Evolutionary conservation across 1,140 invertebrate species (phyloP).

Genomic region (Microplitis demolitor): DNA sequence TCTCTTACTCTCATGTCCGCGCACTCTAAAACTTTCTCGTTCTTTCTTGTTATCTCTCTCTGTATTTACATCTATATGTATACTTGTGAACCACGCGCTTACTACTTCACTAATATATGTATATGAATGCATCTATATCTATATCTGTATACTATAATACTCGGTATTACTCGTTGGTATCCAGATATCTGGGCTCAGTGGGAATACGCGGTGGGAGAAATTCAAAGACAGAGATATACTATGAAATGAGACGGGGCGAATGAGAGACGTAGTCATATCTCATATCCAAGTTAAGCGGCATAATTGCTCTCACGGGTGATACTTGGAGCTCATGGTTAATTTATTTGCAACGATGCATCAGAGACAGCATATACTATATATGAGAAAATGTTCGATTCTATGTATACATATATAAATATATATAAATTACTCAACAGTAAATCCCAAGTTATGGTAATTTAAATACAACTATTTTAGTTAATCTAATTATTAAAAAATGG

Average conservation of each 20-base stretch:
- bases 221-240: constrained; percentile 8
- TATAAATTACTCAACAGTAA: neutral
- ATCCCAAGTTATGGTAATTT: neutral
- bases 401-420: neutral
- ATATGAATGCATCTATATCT: neutral
- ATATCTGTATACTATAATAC: neutral
- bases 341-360: constrained; percentile 28
- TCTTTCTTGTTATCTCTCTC: neutral
- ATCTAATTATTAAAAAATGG: neutral
- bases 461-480: neutral
- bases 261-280: constrained; percentile 24
- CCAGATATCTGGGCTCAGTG: neutral
- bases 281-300: constrained; percentile 43
- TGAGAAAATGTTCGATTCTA: neutral
- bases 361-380: neutral
- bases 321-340: constrained; percentile 14
- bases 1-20: neutral
- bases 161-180: neutral
- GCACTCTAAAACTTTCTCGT: neutral
- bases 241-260: neutral
- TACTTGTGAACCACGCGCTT: too few relatives aligned
- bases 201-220: constrained; percentile 10
- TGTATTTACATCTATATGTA: neutral
- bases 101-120: neutral
- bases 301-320: constrained; percentile 35